These are phyloP conservation scores for Eueides isabella DNA, from an alignment of 1,140 invertebrate genomes.

Conservation along the genomic window DNA sequence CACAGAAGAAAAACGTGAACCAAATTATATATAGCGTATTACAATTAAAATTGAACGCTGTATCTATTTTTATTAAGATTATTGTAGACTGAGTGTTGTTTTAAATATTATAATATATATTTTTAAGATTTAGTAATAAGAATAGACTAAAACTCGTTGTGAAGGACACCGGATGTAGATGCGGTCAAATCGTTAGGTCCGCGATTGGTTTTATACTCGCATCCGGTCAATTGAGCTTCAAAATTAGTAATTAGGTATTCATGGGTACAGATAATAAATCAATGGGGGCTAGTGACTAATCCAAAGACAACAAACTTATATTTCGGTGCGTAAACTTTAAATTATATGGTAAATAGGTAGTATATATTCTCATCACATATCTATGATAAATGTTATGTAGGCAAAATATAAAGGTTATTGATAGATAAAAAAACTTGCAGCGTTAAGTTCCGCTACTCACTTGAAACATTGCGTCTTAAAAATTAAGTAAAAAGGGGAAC, in stretches of 20 bases:
- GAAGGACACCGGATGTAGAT: conserved; percentile 72
- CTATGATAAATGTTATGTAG: background rate
- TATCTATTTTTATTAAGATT: conserved; percentile 23
- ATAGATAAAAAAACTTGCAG: too few relatives aligned
- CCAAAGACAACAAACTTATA: conserved; percentile 3
- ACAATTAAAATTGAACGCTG: conserved; percentile 42
- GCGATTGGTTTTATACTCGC: conserved; percentile 60
- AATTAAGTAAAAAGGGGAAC: too few relatives aligned
- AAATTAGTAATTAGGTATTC: conserved; percentile 52
- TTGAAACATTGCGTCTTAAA: too few relatives aligned
- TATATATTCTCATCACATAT: background rate
- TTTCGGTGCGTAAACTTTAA: background rate
- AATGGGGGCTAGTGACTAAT: conserved; percentile 33
- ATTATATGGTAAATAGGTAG: background rate
- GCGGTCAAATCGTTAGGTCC: conserved; percentile 65
- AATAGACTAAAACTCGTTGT: conserved; percentile 33
- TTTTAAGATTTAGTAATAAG: conserved; percentile 1
- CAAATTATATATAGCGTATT: conserved; percentile 32
- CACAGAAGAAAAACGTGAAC: conserved; percentile 48
- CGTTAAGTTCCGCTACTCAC: too few relatives aligned
- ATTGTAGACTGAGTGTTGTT: conserved; percentile 19
- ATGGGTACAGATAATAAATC: conserved; percentile 32
- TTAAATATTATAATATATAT: background rate
- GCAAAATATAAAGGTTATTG: background rate
- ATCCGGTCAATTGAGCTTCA: conserved; percentile 68